Conservation (phyloP, 2,113 vertebrate genomes). For the Monarcha castaneiventris region DNA sequence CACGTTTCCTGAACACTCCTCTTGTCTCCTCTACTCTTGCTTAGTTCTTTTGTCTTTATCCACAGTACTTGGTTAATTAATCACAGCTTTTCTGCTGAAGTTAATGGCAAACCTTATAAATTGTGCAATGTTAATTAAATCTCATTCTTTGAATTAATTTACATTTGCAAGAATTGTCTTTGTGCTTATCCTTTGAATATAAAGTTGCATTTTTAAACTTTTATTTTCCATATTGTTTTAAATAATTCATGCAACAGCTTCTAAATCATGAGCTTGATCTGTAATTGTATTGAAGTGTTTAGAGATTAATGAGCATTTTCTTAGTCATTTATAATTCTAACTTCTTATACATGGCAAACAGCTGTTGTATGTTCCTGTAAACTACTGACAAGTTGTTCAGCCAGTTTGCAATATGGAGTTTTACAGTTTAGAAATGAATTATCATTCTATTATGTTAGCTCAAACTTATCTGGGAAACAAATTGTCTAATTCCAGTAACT, state of each 20-base stretch:
- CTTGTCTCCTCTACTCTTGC: neutral
- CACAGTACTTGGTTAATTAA: neutral
- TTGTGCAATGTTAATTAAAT: neutral
- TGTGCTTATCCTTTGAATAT: neutral
- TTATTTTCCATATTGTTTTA: neutral
- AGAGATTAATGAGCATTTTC: neutral
- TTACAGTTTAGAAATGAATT: slow-evolving; percentile 11
- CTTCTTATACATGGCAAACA: neutral
- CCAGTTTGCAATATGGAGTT: neutral
- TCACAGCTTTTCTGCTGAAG: neutral
- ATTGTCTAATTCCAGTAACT: neutral
- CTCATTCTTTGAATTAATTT: neutral
- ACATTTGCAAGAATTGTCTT: neutral
- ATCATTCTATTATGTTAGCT: neutral
- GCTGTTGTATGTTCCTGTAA: neutral
- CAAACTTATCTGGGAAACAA: neutral
- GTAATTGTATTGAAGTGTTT: neutral
- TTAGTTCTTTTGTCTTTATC: neutral
- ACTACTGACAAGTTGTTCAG: neutral
- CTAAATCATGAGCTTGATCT: neutral
- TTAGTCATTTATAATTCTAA: neutral
- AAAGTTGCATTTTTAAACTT: neutral
- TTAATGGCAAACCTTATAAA: neutral
- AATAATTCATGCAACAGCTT: neutral
- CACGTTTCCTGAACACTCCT: neutral